Evolutionary conservation across 2,797 vertebrate genomes (phyloP).

Genomic region (Dryobates pubescens): DNA sequence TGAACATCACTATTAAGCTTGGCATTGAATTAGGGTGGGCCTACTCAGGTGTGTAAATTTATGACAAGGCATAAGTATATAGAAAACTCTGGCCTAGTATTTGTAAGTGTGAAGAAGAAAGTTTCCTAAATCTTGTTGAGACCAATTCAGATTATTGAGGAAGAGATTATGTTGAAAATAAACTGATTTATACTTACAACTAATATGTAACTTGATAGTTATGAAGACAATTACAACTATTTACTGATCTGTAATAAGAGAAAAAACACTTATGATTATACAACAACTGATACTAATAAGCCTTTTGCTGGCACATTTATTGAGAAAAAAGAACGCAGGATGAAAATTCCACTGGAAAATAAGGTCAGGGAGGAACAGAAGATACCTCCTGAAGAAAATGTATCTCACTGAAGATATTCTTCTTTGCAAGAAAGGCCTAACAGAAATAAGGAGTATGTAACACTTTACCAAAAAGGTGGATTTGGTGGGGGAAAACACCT

Average conservation of each 20-base stretch:
- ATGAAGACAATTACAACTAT: not conserved
- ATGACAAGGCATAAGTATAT: not conserved
- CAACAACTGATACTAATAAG: not conserved
- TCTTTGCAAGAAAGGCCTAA: constrained; percentile 57
- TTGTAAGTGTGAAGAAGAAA: not conserved
- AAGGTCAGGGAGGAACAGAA: constrained; percentile 70
- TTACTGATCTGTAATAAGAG: constrained; percentile 29
- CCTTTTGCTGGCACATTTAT: constrained; percentile 27
- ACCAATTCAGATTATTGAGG: not conserved
- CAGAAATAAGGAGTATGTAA: constrained; percentile 49
- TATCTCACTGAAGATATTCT: constrained; percentile 54
- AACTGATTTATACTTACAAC: not conserved
- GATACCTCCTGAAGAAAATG: constrained; percentile 65
- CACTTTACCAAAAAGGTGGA: constrained; percentile 51
- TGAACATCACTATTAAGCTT: not conserved
- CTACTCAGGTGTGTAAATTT: not conserved
- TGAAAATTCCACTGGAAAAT: constrained; percentile 58
- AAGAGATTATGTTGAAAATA: not conserved
- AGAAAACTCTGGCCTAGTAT: not conserved
- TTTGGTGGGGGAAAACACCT: constrained; percentile 47
- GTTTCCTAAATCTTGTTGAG: not conserved
- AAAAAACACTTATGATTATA: constrained; percentile 1
- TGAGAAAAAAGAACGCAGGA: constrained; percentile 56
- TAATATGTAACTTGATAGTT: constrained; percentile 18
- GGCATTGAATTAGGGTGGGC: not conserved